phyloP scores from a whole-genome alignment of 2,797 vertebrate species.

The Bryconaethiops microstoma region DNA sequence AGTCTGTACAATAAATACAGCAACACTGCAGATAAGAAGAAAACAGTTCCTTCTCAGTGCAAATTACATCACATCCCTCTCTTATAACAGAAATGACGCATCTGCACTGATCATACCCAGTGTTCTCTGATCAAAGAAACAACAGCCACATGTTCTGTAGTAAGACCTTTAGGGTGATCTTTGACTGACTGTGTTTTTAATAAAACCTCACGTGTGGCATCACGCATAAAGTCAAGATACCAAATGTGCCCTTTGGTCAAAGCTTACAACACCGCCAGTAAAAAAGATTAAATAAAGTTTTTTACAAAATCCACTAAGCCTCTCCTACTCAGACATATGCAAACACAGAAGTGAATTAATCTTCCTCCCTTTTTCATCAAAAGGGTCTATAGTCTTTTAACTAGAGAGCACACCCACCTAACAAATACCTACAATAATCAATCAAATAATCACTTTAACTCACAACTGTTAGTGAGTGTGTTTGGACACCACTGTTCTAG shows the following conservation, averaged over 20 bases:
- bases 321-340: background rate
- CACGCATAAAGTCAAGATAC: too few species aligned
- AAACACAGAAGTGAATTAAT: too few species aligned
- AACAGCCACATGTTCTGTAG: background rate
- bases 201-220: background rate
- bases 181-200: too few species aligned
- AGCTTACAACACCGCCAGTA: background rate
- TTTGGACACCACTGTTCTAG: too few species aligned
- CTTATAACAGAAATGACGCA: background rate
- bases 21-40: background rate
- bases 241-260: background rate
- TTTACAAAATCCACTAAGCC: background rate
- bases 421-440: too few species aligned
- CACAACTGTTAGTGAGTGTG: too few species aligned
- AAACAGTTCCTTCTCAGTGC: background rate
- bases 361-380: too few species aligned
- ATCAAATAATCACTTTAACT: too few species aligned
- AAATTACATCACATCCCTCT: background rate
- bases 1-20: background rate
- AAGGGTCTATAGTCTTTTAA: too few species aligned
- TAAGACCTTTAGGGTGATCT: background rate
- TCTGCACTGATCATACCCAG: background rate
- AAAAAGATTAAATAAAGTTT: too few species aligned
- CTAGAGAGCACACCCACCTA: too few species aligned
- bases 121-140: background rate